Base-by-base conservation (phyloP, 2,797 vertebrate genomes). In the Centropyge bicolor region DNA sequence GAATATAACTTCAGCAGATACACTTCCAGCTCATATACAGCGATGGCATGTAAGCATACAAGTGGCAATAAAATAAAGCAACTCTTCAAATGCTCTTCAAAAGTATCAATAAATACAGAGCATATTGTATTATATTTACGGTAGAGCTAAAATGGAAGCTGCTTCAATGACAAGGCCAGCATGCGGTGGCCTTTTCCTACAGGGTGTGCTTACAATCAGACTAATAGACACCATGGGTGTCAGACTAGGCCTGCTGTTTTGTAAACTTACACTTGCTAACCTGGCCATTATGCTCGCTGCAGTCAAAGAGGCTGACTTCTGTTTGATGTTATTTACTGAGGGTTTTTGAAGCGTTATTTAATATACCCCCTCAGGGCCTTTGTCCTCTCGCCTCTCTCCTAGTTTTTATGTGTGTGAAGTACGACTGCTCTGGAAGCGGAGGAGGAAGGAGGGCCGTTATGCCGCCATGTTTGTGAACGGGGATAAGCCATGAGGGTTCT, bases 271-370 rank as follows among this genome's bases (percentile, higher is more conserved):
- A 86, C 85, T 86, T 60, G 64, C 85, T 87, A 84, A 87, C 88
- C 84, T 73, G 61, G 70, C 79, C 88, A 82, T 89, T 87, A 87
- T 70, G 81, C 57, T 54, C 20, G 22, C 91, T 79, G 65, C 80
- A 78, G 86, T 91, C 92, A 89, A 87, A 93, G 88, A 75, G 76
- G 45, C 74, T 73, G 76, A 83, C 77, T 84, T 61, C 48, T 78
- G 87, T 93, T 93, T 93, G 91, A 94, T 92, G 89, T 92, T 91
- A 91, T 91, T 91, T 90, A 91, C 89, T 27, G 86, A 90, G 82
- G 86, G 74, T 24, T 87, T 89, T 89, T 88, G 78, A 89, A 93
- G 86, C 63, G 55, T 83, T 91, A 88, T 90, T 93, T 86, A 85
- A 91, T 89, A 88, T 64, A 62, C 62, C 75, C 87, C 92, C 86